phyloP scores from a whole-genome alignment of 1,140 invertebrate genomes.

The Drosophila santomea region DNA sequence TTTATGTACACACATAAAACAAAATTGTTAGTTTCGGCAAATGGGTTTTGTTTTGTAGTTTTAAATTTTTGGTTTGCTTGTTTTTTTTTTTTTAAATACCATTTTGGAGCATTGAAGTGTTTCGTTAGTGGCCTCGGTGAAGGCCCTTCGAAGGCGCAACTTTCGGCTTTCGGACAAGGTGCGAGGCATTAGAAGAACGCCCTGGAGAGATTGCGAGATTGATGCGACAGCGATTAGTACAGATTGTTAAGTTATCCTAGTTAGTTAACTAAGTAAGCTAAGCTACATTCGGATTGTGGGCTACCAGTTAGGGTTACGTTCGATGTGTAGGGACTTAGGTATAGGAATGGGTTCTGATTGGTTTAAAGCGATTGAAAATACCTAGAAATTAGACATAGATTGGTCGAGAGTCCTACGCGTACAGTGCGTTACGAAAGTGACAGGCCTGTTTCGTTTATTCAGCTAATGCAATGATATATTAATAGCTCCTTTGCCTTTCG shows the following conservation, averaged over 20 bases:
- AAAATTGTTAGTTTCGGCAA: constrained; percentile 41
- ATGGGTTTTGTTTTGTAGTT: constrained; percentile 8
- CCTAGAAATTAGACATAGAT: constrained; percentile 20
- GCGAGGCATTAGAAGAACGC: constrained; percentile 93
- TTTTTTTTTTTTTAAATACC: constrained; percentile 86
- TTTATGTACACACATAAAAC: constrained; percentile 46
- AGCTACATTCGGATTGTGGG: constrained; percentile 4
- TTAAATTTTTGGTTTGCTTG: not conserved
- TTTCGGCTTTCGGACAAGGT: constrained; percentile 93
- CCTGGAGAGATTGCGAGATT: constrained; percentile 86
- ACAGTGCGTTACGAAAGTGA: constrained; percentile 15
- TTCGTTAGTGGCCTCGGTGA: constrained; percentile 94
- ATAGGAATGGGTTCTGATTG: constrained; percentile 6
- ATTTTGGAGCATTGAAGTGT: constrained; percentile 94
- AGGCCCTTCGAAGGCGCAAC: constrained; percentile 91
- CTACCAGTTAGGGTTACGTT: not conserved
- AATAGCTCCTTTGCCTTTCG: not conserved
- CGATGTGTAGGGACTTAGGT: not conserved
- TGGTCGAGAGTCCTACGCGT: not conserved
- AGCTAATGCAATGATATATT: not conserved
- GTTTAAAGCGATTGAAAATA: constrained; percentile 13
- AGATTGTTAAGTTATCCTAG: constrained; percentile 40
- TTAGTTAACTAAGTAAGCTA: constrained; percentile 32
- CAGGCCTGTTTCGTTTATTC: not conserved
- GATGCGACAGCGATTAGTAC: constrained; percentile 67